Evolutionary conservation across 2,113 vertebrate species (phyloP).

Genomic region (Thomomys bottae): DNA sequence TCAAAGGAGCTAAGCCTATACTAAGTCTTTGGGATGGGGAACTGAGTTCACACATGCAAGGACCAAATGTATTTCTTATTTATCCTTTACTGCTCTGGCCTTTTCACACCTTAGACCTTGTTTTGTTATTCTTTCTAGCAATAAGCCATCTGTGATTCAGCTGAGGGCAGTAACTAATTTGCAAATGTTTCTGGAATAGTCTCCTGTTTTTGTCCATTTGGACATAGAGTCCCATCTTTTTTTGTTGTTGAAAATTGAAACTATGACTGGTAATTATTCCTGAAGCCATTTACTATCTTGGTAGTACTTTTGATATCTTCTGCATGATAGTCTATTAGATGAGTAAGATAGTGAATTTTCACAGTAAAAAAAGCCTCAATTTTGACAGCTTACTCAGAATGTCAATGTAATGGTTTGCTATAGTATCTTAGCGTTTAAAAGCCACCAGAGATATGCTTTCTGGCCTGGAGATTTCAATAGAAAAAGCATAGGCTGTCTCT

Average conservation of each 20-base stretch:
- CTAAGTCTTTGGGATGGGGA: constrained; percentile 31
- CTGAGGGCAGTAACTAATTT: constrained; percentile 61
- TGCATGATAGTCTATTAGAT: neutral
- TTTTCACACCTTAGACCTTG: constrained; percentile 64
- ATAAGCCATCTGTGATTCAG: constrained; percentile 57
- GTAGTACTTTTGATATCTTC: neutral
- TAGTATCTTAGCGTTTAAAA: constrained; percentile 20
- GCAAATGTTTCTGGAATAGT: constrained; percentile 35
- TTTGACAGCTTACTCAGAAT: constrained; percentile 9
- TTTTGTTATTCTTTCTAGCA: constrained; percentile 68
- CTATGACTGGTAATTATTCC: neutral
- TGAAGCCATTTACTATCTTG: neutral
- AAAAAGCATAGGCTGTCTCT: neutral
- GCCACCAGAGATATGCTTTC: constrained; percentile 12
- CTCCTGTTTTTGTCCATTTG: constrained; percentile 34
- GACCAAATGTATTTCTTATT: constrained; percentile 59
- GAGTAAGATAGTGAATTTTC: constrained; percentile 21
- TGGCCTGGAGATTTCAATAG: neutral
- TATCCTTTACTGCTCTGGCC: constrained; percentile 64
- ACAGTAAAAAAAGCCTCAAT: neutral
- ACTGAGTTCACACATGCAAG: constrained; percentile 49
- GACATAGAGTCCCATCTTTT: neutral
- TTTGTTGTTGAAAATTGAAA: neutral
- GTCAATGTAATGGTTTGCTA: neutral
- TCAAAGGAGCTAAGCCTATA: constrained; percentile 60